Conservation (phyloP, 2,797 vertebrate genomes). For the Mycteria americana region DNA sequence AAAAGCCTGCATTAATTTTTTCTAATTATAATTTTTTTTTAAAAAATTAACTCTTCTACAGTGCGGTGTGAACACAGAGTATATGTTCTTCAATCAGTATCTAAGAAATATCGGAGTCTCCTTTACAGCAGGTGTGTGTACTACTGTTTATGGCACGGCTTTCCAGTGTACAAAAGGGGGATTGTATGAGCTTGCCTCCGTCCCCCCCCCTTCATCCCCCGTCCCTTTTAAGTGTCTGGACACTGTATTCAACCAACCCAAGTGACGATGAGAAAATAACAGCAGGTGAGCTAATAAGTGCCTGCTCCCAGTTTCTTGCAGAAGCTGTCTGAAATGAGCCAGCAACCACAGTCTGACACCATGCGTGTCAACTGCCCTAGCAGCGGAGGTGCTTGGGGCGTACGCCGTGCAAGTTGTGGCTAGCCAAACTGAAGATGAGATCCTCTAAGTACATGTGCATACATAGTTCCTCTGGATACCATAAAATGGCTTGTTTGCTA, state of each 20-base stretch:
- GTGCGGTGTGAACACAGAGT: not conserved
- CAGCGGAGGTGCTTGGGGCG: not conserved
- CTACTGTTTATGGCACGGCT: not conserved
- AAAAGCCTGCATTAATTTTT: not conserved
- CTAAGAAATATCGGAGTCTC: not conserved
- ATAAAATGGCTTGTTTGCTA: not conserved
- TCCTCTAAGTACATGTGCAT: not conserved
- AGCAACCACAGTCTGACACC: accelerated
- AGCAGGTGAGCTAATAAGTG: not conserved
- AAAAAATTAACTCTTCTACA: not conserved
- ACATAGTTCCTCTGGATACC: not conserved
- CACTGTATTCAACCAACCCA: not conserved
- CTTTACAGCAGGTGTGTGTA: not conserved
- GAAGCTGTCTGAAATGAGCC: not conserved
- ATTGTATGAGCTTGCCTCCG: not conserved
- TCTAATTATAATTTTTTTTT: not conserved
- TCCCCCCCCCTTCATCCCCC: not conserved
- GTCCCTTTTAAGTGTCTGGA: not conserved
- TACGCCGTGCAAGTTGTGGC: not conserved
- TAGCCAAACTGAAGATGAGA: not conserved
- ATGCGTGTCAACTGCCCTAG: accelerated
- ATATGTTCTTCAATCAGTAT: not conserved
- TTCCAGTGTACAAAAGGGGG: not conserved
- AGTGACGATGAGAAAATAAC: not conserved
- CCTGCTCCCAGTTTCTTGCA: not conserved